Evolutionary conservation across 2,113 vertebrate species (phyloP).

Genomic region (Actinemys pallida): DNA sequence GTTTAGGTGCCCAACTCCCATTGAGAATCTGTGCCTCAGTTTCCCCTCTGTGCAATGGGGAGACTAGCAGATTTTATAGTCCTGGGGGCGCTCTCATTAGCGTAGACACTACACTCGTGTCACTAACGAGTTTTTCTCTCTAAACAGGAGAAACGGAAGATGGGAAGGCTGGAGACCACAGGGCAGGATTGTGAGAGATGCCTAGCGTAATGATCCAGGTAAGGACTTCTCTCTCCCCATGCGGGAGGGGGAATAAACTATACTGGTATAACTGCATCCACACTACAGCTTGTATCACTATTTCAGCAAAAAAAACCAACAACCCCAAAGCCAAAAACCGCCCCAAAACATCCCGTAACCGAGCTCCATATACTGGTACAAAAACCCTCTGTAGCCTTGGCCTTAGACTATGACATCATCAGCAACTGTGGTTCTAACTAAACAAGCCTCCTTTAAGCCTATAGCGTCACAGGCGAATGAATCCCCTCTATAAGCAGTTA

Average conservation of each 20-base stretch:
- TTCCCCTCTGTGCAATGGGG: background rate
- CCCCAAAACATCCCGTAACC: background rate
- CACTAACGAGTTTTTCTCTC: background rate
- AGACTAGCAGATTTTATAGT: background rate
- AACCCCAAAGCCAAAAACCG: background rate
- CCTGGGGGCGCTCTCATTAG: background rate
- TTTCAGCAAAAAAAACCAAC: background rate
- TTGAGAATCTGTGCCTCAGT: background rate
- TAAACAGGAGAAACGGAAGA: background rate
- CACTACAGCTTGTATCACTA: background rate
- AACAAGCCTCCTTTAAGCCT: background rate
- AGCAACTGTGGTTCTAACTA: background rate
- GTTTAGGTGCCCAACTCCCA: background rate
- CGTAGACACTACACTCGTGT: background rate
- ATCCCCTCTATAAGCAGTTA: background rate
- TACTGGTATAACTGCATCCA: background rate
- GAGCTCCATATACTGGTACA: background rate
- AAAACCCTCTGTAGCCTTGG: background rate
- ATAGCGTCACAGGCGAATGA: background rate
- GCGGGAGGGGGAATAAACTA: background rate
- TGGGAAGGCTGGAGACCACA: background rate
- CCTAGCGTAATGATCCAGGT: background rate
- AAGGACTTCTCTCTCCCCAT: background rate
- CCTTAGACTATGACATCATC: background rate
- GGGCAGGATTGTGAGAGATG: background rate